Evolutionary conservation across 2,888 invertebrate species (phyloP), one percentile per base, ranked within the genome.

Genomic region (Endotricha flammealis): DNA sequence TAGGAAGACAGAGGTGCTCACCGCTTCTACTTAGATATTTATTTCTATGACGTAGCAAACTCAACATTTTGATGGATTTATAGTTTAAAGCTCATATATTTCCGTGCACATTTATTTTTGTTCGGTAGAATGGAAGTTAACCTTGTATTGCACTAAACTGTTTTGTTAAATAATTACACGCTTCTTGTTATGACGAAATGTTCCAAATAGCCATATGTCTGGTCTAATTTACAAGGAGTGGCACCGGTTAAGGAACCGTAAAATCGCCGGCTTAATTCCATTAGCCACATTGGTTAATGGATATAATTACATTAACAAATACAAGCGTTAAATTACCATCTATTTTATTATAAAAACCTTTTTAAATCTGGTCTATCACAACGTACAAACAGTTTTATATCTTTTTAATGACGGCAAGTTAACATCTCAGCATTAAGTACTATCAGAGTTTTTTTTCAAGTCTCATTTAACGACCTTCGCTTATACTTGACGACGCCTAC

Each of bases 401-500:
- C 29, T 27, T 48, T 51, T 57, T 48, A 48, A 53, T 41, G 44
- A 44, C 31, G 13, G n/a, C 16, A 11, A 8, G 16, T 16, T 35
- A 36, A 36, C 43, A 11, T 27, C 32, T 34, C 12, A 35, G 13
- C 32, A 43, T 38, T 38, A 39, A 41, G 42, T 36, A 33, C 34
- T 39, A 23, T 7, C 23, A 30, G 37, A 34, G 22, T 48, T 45
- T 49, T 46, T 51, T 41, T 36, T 39, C 29, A 36, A 29, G 14
- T 22, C 12, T n/a, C 44, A 45, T 42, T 40, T 41, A 36, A 42
- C 48, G 65, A 76, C 79, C 79, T 80, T 79, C 63, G 48, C 12
- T 33, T 59, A 65, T 64, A 67, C 77, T 79, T 76, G 72, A 57
- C 38, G 20, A 61, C 78, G 54, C 81, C 81, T 58, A 77, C 82